phyloP scores from a whole-genome alignment of 2,113 vertebrate species.

The Atractosteus spatula region DNA sequence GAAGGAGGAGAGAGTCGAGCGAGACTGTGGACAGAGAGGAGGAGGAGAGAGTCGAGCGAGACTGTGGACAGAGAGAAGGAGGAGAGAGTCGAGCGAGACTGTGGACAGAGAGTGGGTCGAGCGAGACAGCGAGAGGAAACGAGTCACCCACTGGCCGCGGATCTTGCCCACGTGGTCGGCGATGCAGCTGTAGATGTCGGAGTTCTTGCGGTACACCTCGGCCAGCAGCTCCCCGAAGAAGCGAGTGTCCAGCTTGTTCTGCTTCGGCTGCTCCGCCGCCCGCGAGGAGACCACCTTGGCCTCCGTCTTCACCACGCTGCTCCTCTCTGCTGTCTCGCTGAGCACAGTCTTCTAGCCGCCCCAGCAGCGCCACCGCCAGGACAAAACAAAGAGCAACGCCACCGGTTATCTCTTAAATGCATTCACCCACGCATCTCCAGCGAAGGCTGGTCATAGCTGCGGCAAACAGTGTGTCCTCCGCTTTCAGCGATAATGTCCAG shows the following conservation, averaged over 20 bases:
- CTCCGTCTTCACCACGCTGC: not conserved
- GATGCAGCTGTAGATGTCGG: slow-evolving; percentile 80
- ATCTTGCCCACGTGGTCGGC: slow-evolving; percentile 85
- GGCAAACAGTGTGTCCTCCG: no score
- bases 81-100: no score
- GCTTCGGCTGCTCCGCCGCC: slow-evolving; percentile 12
- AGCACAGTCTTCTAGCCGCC: not conserved
- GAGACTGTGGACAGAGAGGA: no score
- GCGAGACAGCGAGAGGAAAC: not conserved
- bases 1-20: no score
- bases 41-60: no score
- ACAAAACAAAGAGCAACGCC: not conserved
- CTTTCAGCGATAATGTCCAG: no score
- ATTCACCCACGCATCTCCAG: no score
- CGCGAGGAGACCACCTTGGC: slow-evolving; percentile 9
- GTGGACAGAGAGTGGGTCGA: no score
- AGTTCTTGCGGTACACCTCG: slow-evolving; percentile 86
- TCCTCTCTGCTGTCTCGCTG: slow-evolving; percentile 2
- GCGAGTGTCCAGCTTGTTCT: slow-evolving; percentile 79
- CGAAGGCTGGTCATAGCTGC: no score
- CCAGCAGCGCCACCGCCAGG: slow-evolving; percentile 7
- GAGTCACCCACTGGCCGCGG: slow-evolving; percentile 68
- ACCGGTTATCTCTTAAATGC: not conserved
- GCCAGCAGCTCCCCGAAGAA: slow-evolving; percentile 93
- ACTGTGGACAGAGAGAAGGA: no score